Evolutionary conservation across 2,113 vertebrate species (phyloP).

Genomic region (Stomatorhinus ivindoensis): DNA sequence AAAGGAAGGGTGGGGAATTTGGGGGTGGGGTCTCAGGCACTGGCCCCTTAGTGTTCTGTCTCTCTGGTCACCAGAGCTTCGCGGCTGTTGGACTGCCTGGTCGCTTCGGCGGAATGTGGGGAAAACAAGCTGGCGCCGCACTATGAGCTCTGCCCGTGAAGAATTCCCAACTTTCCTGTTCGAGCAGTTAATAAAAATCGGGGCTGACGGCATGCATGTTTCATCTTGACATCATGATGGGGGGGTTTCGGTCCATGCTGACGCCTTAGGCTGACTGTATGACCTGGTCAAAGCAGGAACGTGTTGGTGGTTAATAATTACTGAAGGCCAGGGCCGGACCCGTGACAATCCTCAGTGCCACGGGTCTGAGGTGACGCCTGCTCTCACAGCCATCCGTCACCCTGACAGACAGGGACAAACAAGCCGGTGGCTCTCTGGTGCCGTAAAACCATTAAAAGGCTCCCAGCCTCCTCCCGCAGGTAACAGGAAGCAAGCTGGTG

Average conservation of each 20-base stretch:
- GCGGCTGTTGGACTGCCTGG: not conserved
- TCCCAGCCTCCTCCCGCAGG: not conserved
- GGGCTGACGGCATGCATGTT: not conserved
- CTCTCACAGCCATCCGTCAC: not conserved
- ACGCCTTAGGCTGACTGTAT: not conserved
- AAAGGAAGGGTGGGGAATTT: not conserved
- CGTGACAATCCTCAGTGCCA: not conserved
- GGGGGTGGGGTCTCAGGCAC: not conserved
- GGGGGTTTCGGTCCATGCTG: not conserved
- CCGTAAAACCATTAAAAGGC: slow-evolving; percentile 7
- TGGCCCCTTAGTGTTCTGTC: not conserved
- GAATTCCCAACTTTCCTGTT: not conserved
- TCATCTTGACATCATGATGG: not conserved
- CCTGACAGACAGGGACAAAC: not conserved
- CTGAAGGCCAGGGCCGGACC: not conserved
- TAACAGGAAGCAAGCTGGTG: not conserved
- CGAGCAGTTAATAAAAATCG: not conserved
- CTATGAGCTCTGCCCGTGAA: not conserved
- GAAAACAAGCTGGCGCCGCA: not conserved
- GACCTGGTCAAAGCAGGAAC: not conserved
- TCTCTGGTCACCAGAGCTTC: not conserved
- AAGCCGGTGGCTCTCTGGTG: not conserved
- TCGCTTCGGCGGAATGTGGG: not conserved
- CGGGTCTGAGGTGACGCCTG: not conserved
- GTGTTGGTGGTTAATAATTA: not conserved